Evolutionary conservation across 2,113 vertebrate species (phyloP).

Genomic region (Erythrocercus mccallii): DNA sequence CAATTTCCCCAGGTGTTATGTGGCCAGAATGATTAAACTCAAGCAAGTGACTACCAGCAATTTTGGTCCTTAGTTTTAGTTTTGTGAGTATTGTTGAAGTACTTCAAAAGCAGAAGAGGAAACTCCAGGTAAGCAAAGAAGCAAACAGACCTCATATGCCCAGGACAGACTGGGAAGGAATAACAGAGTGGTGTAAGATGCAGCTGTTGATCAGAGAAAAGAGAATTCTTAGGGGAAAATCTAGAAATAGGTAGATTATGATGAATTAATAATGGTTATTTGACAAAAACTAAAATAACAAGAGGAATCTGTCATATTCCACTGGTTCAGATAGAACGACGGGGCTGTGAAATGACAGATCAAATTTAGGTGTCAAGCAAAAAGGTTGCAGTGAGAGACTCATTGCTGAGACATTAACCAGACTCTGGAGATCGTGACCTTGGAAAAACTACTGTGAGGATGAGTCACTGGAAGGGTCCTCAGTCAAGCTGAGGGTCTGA

Average conservation of each 20-base stretch:
- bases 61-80: neutral
- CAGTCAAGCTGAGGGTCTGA: neutral
- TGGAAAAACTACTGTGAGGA: neutral
- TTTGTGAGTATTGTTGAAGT: neutral
- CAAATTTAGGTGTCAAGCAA: neutral
- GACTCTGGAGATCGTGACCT: neutral
- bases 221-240: neutral
- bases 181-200: neutral
- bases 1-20: neutral
- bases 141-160: fast-evolving
- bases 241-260: neutral
- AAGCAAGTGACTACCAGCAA: neutral
- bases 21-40: neutral
- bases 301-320: neutral
- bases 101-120: neutral
- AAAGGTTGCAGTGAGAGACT: neutral
- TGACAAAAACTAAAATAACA: neutral
- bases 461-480: neutral
- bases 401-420: neutral
- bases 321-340: neutral
- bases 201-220: neutral
- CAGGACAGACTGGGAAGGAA: neutral
- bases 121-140: neutral
- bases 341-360: neutral
- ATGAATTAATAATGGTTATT: neutral